These are phyloP conservation scores for Mesoligia furuncula DNA, from an alignment of 2,888 invertebrate genomes.

Conservation along the genomic window DNA sequence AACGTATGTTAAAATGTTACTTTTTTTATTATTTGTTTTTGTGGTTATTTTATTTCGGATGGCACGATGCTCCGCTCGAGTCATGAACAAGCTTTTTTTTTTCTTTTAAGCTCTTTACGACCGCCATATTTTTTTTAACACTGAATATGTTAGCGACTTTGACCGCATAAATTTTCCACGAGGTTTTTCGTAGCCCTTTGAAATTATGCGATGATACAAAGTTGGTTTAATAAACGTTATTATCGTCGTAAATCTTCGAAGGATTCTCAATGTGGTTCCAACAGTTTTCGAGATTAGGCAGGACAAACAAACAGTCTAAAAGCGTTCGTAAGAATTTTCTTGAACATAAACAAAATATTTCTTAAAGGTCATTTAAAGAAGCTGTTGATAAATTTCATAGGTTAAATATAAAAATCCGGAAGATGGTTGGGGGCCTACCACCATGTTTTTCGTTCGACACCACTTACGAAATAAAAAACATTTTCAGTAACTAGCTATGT, in stretches of 20 bases:
- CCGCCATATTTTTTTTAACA: constrained; percentile 29
- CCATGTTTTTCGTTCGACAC: constrained; percentile 18
- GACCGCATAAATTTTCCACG: constrained; percentile 52
- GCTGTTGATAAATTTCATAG: constrained; percentile 13
- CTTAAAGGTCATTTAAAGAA: constrained; percentile 33
- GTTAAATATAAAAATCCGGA: constrained; percentile 17
- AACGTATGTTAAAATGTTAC: constrained; percentile 49
- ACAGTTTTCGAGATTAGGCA: constrained; percentile 41
- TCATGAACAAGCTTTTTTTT: constrained; percentile 38
- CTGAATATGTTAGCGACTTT: constrained; percentile 26
- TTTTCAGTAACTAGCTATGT: too few relatives aligned
- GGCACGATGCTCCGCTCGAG: constrained; percentile 22
- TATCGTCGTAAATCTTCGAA: constrained; percentile 28
- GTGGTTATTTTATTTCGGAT: constrained; percentile 50
- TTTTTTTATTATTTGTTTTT: constrained; percentile 67
- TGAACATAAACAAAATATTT: constrained; percentile 24
- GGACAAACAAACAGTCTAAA: constrained; percentile 51
- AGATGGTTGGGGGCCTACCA: background rate
- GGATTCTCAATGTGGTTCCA: constrained; percentile 31
- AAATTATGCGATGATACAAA: constrained; percentile 34
- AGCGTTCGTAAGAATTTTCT: constrained; percentile 27
- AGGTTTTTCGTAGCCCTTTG: constrained; percentile 32
- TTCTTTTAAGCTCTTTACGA: constrained; percentile 28
- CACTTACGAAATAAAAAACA: constrained; percentile 12
- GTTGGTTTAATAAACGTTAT: constrained; percentile 30